Evolutionary conservation across 2,888 invertebrate genomes (phyloP).

Genomic region (Yponomeuta cagnagella): DNA sequence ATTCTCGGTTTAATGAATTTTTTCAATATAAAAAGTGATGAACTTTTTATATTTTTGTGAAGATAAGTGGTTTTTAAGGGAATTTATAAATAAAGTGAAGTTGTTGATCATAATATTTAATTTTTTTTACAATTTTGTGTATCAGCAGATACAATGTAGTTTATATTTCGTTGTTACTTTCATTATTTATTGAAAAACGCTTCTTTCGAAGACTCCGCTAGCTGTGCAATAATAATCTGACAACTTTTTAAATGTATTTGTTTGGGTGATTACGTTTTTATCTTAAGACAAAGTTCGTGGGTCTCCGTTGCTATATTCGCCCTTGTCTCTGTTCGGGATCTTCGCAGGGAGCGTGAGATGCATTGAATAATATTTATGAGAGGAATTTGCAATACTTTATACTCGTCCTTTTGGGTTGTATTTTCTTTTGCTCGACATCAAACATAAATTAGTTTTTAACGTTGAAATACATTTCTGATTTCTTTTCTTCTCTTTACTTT

Average conservation of each 20-base stretch:
- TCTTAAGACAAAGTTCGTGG: not conserved
- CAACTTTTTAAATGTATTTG: conserved; percentile 31
- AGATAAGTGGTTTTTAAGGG: conserved; percentile 18
- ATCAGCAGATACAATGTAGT: conserved; percentile 24
- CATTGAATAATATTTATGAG: not conserved
- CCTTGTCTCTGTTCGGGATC: not conserved
- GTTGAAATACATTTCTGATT: conserved; percentile 10
- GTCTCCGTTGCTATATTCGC: not conserved
- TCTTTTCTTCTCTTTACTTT: not conserved
- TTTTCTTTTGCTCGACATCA: conserved; percentile 14
- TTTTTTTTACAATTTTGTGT: conserved; percentile 27
- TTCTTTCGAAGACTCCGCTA: not conserved
- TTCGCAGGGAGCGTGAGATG: not conserved
- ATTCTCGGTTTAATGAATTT: conserved; percentile 1
- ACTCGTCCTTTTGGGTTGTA: conserved; percentile 7
- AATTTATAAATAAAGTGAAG: conserved; percentile 23
- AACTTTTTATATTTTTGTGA: conserved; percentile 14
- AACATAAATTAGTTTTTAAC: too few relatives aligned
- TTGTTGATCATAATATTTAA: conserved; percentile 26
- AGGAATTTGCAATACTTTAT: not conserved
- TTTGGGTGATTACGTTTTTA: conserved; percentile 22
- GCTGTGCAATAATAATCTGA: not conserved
- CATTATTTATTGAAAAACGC: conserved; percentile 13
- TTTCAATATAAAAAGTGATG: not conserved
- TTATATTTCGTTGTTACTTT: conserved; percentile 18